Conservation (phyloP, 2,888 invertebrate species). For the Drosophila setosimentum region DNA sequence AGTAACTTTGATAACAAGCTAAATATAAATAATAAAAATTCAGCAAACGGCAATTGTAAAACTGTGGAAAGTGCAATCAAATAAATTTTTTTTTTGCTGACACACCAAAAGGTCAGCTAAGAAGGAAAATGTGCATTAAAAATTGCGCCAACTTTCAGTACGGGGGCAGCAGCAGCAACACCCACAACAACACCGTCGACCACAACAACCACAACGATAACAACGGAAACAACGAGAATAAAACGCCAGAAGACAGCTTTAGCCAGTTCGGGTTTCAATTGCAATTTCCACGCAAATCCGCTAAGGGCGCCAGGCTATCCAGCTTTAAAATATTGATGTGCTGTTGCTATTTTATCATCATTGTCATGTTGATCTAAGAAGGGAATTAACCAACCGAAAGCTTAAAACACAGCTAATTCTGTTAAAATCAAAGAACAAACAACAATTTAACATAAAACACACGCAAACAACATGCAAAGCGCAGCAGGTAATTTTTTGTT, state of each 20-base stretch:
- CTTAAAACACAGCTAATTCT: conserved; percentile 1
- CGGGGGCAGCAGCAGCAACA: conserved; percentile 31
- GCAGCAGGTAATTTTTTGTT: conserved; percentile 52
- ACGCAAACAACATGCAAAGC: conserved; percentile 9
- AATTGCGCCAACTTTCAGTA: conserved; percentile 58
- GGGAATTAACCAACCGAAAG: not conserved
- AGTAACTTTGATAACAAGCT: conserved; percentile 56
- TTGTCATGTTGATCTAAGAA: conserved; percentile 61
- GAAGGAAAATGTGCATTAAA: conserved; percentile 73
- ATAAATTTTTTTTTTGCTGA: conserved; percentile 62
- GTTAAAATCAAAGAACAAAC: not conserved
- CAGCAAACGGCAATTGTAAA: conserved; percentile 38
- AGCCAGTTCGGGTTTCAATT: conserved; percentile 52
- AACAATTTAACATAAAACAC: conserved; percentile 1
- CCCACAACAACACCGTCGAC: conserved; percentile 4
- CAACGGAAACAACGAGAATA: conserved; percentile 24
- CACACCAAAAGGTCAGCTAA: conserved; percentile 53
- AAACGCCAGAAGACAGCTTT: conserved; percentile 38
- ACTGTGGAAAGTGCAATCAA: conserved; percentile 73
- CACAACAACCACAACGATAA: conserved; percentile 25
- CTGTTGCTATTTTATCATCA: conserved; percentile 73
- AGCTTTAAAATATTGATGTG: conserved; percentile 72
- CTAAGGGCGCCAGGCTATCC: conserved; percentile 50
- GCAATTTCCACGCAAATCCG: conserved; percentile 57
- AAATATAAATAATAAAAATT: conserved; percentile 18